Percentiles rank a stretch among this genome's conserved stretches.
These are phyloP conservation scores for Paramormyrops kingsleyae DNA, from an alignment of 2,113 vertebrate genomes.

Conservation along the genomic window DNA sequence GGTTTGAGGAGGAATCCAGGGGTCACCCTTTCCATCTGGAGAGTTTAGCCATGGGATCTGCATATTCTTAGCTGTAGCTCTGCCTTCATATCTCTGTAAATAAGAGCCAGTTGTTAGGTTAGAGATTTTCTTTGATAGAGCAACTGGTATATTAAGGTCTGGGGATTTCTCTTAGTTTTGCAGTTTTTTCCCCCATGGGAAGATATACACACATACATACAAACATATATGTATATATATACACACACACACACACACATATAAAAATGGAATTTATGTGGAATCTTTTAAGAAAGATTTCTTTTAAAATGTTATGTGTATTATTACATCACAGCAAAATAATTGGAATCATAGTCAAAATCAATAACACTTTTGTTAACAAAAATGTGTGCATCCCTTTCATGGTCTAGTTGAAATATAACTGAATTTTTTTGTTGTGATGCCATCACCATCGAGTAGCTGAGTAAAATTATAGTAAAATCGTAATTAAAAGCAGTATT, in stretches of 20 bases:
- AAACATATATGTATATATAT: background rate
- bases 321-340: background rate
- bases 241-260: too few relatives aligned
- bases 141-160: background rate
- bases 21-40: constrained; percentile 59
- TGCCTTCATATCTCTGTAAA: constrained; percentile 62
- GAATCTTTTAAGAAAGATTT: background rate
- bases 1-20: constrained; percentile 31
- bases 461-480: background rate
- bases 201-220: background rate
- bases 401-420: background rate
- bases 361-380: background rate
- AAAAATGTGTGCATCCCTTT: background rate
- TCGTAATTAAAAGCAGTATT: background rate
- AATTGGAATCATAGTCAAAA: background rate
- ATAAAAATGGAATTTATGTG: background rate
- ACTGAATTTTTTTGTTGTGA: background rate
- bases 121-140: background rate
- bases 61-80: constrained; percentile 55
- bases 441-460: background rate
- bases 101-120: constrained; percentile 47
- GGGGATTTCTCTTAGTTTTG: background rate
- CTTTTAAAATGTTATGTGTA: background rate
- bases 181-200: background rate
- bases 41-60: constrained; percentile 63